Conservation (phyloP, 2,888 invertebrate species). For the Apodemia duryi region DNA sequence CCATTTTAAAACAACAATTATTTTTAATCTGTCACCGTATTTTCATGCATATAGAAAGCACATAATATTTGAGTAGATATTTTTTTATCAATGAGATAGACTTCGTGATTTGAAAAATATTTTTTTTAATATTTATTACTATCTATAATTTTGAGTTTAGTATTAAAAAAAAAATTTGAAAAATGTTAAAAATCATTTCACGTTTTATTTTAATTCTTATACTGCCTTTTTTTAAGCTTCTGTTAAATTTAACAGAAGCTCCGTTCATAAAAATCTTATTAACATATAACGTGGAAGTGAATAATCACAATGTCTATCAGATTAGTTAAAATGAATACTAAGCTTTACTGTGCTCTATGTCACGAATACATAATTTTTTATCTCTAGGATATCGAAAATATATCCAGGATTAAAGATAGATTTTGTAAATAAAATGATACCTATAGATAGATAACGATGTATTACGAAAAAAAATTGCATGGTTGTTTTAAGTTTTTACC, state of each 20-base stretch:
- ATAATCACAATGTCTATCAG: constrained; percentile 4
- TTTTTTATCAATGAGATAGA: constrained; percentile 3
- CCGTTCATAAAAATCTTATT: not conserved
- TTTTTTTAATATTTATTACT: no score
- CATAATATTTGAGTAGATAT: constrained; percentile 19
- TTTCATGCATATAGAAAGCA: constrained; percentile 58
- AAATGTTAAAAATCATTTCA: no score
- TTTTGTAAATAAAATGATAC: not conserved
- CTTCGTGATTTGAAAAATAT: constrained; percentile 5
- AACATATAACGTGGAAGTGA: not conserved
- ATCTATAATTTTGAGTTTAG: not conserved
- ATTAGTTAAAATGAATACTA: not conserved
- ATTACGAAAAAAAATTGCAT: constrained; percentile 1
- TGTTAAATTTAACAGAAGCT: no score
- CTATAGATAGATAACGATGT: not conserved
- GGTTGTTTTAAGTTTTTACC: not conserved
- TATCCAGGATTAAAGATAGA: not conserved
- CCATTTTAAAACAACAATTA: constrained; percentile 44
- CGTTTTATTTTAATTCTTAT: not conserved
- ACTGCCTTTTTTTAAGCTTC: not conserved
- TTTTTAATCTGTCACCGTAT: constrained; percentile 58
- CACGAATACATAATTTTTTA: constrained; percentile 2
- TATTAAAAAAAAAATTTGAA: not conserved
- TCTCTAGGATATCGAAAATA: not conserved
- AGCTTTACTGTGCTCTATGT: constrained; percentile 11